These are phyloP conservation scores for Seira ritae DNA, from an alignment of 2,888 invertebrate species.

Conservation along the genomic window DNA sequence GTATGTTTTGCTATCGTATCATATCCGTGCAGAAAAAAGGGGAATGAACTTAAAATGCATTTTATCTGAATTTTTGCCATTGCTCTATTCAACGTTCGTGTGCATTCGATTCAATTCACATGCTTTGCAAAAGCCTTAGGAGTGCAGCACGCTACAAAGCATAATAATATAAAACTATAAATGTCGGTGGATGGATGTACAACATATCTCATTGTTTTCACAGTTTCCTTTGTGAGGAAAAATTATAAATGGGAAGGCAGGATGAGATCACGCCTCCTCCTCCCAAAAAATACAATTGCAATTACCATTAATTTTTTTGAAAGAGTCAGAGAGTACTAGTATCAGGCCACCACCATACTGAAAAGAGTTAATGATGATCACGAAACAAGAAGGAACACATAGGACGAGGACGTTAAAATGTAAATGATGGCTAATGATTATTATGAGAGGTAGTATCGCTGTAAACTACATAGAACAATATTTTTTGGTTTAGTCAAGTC, in stretches of 20 bases:
- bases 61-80: background rate
- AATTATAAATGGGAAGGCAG: background rate
- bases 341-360: background rate
- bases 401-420: too few relatives aligned
- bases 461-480: background rate
- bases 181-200: too few relatives aligned
- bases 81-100: background rate
- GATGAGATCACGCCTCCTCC: background rate
- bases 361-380: background rate
- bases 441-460: background rate
- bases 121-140: too few relatives aligned
- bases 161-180: too few relatives aligned
- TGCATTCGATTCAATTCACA: background rate
- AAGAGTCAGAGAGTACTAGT: background rate
- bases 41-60: conserved; percentile 13
- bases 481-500: background rate
- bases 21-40: conserved; percentile 1
- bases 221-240: background rate
- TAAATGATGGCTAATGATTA: background rate
- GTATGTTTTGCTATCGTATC: too few relatives aligned
- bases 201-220: background rate
- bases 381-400: background rate
- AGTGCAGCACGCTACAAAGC: too few relatives aligned
- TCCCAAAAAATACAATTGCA: background rate
- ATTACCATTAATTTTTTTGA: background rate